Evolutionary conservation across 35 echinoderm and acorn worm species (phyloP).

Genomic region (Hemicentrotus pulcherrimus): DNA sequence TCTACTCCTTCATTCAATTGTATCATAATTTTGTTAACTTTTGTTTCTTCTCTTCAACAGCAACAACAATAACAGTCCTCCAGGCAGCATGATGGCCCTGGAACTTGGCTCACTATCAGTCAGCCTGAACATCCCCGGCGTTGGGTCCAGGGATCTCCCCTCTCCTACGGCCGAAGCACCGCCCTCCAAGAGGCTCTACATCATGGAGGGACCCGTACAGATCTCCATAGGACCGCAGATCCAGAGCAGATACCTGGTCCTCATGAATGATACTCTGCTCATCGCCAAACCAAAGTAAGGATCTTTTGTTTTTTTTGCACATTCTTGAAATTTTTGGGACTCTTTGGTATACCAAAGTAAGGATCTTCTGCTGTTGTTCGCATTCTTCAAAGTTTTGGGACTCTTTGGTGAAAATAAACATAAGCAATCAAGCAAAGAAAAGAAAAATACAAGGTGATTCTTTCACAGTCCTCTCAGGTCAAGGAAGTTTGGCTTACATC

Average conservation of each 20-base stretch:
- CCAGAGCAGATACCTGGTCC: slow-evolving; percentile 88
- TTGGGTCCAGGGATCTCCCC: not conserved
- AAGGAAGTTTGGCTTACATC: not conserved
- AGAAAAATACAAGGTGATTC: not conserved
- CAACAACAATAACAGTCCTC: slow-evolving; percentile 49
- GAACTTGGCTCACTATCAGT: not conserved
- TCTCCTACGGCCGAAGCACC: not conserved
- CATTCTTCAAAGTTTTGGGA: not conserved
- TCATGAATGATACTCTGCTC: slow-evolving; percentile 88
- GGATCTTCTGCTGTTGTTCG: not conserved
- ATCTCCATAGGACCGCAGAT: slow-evolving; percentile 75
- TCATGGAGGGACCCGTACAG: slow-evolving; percentile 88
- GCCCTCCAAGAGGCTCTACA: slow-evolving; percentile 65
- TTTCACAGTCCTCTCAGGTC: not conserved
- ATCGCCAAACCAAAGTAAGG: slow-evolving; percentile 99
- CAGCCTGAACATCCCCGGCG: slow-evolving; percentile 20
- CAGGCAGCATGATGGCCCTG: slow-evolving; percentile 23
- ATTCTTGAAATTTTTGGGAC: not conserved
- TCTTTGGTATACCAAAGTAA: too few species aligned
- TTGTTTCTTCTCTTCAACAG: not conserved
- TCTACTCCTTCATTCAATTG: not conserved
- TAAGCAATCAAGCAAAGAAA: not conserved
- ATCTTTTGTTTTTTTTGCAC: not conserved
- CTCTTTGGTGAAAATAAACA: not conserved
- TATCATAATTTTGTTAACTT: not conserved